Base-by-base conservation (phyloP, 2,113 vertebrate species). In the Thalassoma bifasciatum region DNA sequence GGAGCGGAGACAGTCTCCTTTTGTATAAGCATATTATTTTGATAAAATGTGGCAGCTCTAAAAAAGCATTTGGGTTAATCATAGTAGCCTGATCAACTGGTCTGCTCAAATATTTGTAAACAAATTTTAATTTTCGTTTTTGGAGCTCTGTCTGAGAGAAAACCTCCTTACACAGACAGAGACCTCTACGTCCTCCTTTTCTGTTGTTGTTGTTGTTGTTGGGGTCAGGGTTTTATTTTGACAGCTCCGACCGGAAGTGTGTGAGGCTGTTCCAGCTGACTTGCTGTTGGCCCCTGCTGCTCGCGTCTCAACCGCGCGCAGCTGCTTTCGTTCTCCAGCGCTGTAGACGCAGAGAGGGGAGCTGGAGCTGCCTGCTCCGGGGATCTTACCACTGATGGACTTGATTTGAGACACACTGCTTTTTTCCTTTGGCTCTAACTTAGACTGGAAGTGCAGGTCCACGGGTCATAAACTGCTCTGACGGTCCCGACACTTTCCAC, bases 151-250 rank as follows among this genome's bases (percentile, higher is more conserved):
- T 30, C 30, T 30, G 30, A 4, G 6, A 6, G 6, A 6, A 4
- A 30, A 30, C 3, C 30, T 30, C 6, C 6, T 30, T 30, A 30
- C 6, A 4, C 30, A 30, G 30, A 6, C 30, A 30, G 3, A 6
- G 30, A 30, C 30, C 30, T 30, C 3, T 30, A 30, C 30, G 6
- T 3, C 30, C 30, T 30, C 30, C 30, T 30, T 30, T 30, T 30
- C n/a, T n/a, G n/a, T n/a, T n/a, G n/a, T n/a, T 30, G 30, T 30
- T 6, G 30, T 30, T 30, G 30, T 21, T 21, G 8, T 9, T 46
- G n/a, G 6, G n/a, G 26, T 1, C 1, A 8, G 14, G 3, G 1
- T 23, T 82, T 89, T 88, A 86, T 76, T 88, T 73, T 81, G 85
- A 17, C 0, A 36, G 16, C 0, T 1, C 0, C 6, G 2, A 3